A percentile compares a stretch with the other conserved stretches of the same genome.
Evolutionary conservation across 2,113 vertebrate species (phyloP).

Genomic region (Dasypus novemcinctus): DNA sequence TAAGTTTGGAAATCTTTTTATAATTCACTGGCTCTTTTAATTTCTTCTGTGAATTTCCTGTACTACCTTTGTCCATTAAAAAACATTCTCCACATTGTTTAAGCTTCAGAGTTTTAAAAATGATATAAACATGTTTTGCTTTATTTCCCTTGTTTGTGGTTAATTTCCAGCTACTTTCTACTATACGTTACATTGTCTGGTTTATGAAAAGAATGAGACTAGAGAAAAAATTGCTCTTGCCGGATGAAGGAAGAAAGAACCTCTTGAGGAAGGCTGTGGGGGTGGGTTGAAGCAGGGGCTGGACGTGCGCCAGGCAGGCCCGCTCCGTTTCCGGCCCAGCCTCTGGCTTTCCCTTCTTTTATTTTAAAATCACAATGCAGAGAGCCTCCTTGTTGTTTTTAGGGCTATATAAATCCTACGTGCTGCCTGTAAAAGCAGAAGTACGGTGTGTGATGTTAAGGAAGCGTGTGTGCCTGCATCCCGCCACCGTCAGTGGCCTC

Average conservation of each 20-base stretch:
- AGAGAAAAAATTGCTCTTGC: not conserved
- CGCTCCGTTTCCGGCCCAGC: not conserved
- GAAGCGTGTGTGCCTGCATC: not conserved
- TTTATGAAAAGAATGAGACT: not conserved
- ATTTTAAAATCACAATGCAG: not conserved
- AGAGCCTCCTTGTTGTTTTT: not conserved
- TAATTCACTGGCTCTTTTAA: not conserved
- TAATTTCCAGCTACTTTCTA: conserved; percentile 19
- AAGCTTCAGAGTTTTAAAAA: not conserved
- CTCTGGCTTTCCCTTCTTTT: not conserved
- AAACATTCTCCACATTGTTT: not conserved
- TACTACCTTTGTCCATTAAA: not conserved
- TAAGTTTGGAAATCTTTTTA: not conserved
- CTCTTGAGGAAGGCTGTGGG: not conserved
- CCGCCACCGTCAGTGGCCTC: no score
- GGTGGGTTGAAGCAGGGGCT: not conserved
- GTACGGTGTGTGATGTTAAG: not conserved
- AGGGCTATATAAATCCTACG: not conserved
- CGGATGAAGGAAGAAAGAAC: not conserved
- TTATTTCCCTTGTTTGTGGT: conserved; percentile 41
- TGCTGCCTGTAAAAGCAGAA: not conserved
- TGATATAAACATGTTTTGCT: not conserved
- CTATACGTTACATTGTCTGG: not conserved
- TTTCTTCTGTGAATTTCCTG: conserved; percentile 20
- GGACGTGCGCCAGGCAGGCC: not conserved